A percentile compares a stretch with the other conserved stretches of the same genome.
phyloP scores from a whole-genome alignment of 2,888 invertebrate genomes.

The Chalcosyrphus nemorum region DNA sequence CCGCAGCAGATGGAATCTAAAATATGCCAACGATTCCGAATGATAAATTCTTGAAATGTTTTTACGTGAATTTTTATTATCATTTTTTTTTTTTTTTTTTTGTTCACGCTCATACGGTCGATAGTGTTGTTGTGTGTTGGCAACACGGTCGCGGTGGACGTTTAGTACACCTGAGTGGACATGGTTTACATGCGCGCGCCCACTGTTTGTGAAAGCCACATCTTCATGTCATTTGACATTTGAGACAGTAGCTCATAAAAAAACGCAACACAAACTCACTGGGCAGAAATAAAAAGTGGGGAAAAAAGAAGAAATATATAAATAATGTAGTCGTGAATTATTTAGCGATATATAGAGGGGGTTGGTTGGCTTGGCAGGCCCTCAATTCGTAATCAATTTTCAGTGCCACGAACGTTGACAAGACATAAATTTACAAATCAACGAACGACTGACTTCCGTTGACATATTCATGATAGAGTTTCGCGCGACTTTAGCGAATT shows the following conservation, averaged over 20 bases:
- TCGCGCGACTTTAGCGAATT: conserved; percentile 13
- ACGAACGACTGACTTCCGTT: conserved; percentile 64
- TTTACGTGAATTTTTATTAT: conserved; percentile 67
- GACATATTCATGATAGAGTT: conserved; percentile 39
- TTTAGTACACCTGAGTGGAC: conserved; percentile 65
- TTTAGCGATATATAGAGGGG: conserved; percentile 31
- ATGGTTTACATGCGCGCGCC: conserved; percentile 53
- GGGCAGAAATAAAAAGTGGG: background rate
- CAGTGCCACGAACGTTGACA: conserved; percentile 64
- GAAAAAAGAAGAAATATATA: conserved; percentile 44
- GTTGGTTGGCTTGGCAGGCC: conserved; percentile 4
- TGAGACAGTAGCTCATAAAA: conserved; percentile 36
- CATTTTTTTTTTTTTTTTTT: conserved; percentile 48
- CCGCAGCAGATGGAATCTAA: conserved; percentile 71
- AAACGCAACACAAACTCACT: background rate
- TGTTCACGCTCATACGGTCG: conserved; percentile 51
- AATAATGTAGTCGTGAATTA: conserved; percentile 59
- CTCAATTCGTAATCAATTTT: conserved; percentile 69
- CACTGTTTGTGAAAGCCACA: conserved; percentile 50
- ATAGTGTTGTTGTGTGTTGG: conserved; percentile 43
- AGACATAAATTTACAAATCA: conserved; percentile 66
- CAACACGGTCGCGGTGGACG: conserved; percentile 48
- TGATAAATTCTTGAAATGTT: conserved; percentile 71
- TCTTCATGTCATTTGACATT: conserved; percentile 60
- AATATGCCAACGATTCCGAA: conserved; percentile 68